A percentile compares a stretch with the other conserved stretches of the same genome.
Evolutionary conservation across 2,797 vertebrate species (phyloP).

Genomic region (Geotrypetes seraphini): DNA sequence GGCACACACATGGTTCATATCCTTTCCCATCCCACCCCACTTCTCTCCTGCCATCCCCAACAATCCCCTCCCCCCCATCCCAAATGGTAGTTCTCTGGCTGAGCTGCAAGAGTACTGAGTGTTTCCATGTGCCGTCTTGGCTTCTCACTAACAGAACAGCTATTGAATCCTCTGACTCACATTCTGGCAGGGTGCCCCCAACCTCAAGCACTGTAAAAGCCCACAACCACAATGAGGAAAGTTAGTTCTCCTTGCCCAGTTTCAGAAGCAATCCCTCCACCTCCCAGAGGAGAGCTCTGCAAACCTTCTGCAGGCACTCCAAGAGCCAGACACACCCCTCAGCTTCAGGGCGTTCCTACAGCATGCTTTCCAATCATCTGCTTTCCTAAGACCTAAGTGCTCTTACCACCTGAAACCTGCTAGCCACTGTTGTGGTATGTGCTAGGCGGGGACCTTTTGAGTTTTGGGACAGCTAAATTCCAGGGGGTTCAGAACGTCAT

Average conservation of each 20-base stretch:
- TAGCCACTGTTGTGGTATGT: too few species aligned
- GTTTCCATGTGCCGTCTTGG: constrained; percentile 14
- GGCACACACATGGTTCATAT: too few species aligned
- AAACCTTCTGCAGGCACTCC: background rate
- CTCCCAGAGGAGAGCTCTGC: background rate
- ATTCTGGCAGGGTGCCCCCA: constrained; percentile 2
- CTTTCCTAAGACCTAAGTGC: too few species aligned
- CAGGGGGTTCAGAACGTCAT: too few species aligned
- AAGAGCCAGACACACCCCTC: too few species aligned
- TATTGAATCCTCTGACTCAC: constrained; percentile 28
- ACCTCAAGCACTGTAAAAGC: constrained; percentile 2
- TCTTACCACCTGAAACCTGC: too few species aligned
- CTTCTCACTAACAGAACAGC: constrained; percentile 24
- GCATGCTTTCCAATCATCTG: background rate
- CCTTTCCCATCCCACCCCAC: too few species aligned
- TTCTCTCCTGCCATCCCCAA: too few species aligned
- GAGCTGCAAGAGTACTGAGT: background rate
- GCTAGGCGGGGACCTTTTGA: too few species aligned
- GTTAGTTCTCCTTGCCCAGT: background rate
- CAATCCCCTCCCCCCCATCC: too few species aligned
- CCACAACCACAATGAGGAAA: background rate
- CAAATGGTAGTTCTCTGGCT: background rate
- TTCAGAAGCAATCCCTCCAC: background rate
- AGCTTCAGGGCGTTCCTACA: background rate
- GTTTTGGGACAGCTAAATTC: too few species aligned